Conservation (phyloP, 2,888 invertebrate genomes). For the Leptinotarsa juncta region DNA sequence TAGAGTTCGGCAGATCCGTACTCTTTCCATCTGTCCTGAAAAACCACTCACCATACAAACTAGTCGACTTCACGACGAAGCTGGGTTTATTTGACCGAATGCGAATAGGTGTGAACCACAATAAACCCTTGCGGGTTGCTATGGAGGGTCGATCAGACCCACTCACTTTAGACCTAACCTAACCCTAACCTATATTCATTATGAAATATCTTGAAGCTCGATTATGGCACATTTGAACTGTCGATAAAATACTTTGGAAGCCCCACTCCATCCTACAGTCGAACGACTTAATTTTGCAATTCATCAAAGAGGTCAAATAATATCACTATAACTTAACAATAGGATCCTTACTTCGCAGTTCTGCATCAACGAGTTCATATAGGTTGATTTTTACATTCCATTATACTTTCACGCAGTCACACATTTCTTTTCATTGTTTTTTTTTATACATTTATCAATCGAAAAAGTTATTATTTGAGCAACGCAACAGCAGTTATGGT, state of each 20-base stretch:
- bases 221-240: too few species aligned
- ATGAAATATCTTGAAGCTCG: too few species aligned
- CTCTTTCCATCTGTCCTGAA: too few species aligned
- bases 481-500: neutral
- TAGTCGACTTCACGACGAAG: too few species aligned
- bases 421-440: neutral
- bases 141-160: too few species aligned
- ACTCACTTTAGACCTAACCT: too few species aligned
- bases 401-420: constrained; percentile 9
- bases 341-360: constrained; percentile 1
- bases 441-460: neutral
- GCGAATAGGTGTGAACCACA: too few species aligned
- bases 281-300: neutral
- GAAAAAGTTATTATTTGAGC: neutral
- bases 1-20: too few species aligned
- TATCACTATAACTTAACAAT: constrained; percentile 4
- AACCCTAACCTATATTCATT: too few species aligned
- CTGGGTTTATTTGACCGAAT: too few species aligned
- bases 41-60: too few species aligned
- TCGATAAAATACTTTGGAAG: neutral
- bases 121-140: too few species aligned
- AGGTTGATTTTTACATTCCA: neutral
- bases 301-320: constrained; percentile 15
- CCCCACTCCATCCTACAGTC: neutral
- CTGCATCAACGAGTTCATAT: constrained; percentile 1